These are phyloP conservation scores for Xestia ashworthii DNA, from an alignment of 2,888 invertebrate species.

Conservation along the genomic window DNA sequence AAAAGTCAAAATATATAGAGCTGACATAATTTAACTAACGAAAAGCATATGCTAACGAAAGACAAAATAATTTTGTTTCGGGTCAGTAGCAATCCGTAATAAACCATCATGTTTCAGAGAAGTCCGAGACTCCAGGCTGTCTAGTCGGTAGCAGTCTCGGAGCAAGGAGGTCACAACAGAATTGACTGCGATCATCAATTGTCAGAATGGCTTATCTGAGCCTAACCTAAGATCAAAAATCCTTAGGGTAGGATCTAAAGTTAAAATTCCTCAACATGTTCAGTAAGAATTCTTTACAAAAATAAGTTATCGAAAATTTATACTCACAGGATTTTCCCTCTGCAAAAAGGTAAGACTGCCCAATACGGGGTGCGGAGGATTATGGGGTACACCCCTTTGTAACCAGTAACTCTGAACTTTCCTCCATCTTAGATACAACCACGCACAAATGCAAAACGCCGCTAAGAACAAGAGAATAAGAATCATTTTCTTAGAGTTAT, in stretches of 20 bases:
- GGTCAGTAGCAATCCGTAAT: background rate
- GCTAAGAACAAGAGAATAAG: constrained; percentile 24
- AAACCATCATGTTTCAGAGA: no score
- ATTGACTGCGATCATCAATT: background rate
- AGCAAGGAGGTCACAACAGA: no score
- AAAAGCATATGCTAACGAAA: background rate
- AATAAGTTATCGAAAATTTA: background rate
- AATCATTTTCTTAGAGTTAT: constrained; percentile 44
- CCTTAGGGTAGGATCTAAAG: background rate
- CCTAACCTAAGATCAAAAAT: background rate
- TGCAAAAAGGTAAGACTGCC: constrained; percentile 77
- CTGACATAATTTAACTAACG: background rate
- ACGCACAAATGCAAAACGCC: constrained; percentile 17
- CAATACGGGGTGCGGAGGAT: constrained; percentile 69
- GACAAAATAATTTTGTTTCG: background rate
- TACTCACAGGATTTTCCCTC: constrained; percentile 73
- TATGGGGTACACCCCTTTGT: constrained; percentile 69
- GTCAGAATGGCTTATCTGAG: background rate
- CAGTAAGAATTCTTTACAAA: background rate
- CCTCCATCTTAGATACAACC: constrained; percentile 65
- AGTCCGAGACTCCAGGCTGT: no score
- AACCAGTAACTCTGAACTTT: constrained; percentile 71
- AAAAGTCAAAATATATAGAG: background rate
- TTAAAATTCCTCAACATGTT: background rate
- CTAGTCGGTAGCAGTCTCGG: no score